Evolutionary conservation across 1,140 invertebrate species (phyloP).

Genomic region (Drosophila sp.): DNA sequence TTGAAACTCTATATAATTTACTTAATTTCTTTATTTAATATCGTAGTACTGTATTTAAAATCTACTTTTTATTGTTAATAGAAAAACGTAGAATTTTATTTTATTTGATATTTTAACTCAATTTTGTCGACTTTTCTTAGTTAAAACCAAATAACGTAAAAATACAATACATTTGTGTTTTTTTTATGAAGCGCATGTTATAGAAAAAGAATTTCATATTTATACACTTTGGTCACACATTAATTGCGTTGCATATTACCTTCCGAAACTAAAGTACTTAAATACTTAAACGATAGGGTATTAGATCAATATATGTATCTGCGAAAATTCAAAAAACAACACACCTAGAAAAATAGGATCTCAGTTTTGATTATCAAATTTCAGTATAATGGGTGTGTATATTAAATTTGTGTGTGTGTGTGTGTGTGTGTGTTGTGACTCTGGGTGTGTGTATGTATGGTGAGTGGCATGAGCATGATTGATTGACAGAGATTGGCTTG

Average conservation of each 20-base stretch:
- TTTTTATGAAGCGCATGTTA: too few relatives aligned
- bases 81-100: too few relatives aligned
- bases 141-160: too few relatives aligned
- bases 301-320: constrained; percentile 2
- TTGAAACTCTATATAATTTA: too few relatives aligned
- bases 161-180: too few relatives aligned
- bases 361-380: constrained; percentile 32
- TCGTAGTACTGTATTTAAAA: too few relatives aligned
- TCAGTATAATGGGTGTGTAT: neutral
- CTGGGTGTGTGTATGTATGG: constrained; percentile 28
- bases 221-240: too few relatives aligned
- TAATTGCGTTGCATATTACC: neutral
- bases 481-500: constrained; percentile 66
- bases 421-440: neutral
- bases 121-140: too few relatives aligned
- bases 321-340: constrained; percentile 24
- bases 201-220: too few relatives aligned
- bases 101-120: too few relatives aligned
- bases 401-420: constrained; percentile 24
- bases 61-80: too few relatives aligned
- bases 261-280: neutral
- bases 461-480: constrained; percentile 55
- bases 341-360: constrained; percentile 12
- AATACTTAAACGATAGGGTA: neutral
- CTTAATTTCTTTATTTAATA: too few relatives aligned